Evolutionary conservation across 2,797 vertebrate genomes (phyloP), one percentile per base, ranked within the genome.

Genomic region (Pantherophis vulpinus): DNA sequence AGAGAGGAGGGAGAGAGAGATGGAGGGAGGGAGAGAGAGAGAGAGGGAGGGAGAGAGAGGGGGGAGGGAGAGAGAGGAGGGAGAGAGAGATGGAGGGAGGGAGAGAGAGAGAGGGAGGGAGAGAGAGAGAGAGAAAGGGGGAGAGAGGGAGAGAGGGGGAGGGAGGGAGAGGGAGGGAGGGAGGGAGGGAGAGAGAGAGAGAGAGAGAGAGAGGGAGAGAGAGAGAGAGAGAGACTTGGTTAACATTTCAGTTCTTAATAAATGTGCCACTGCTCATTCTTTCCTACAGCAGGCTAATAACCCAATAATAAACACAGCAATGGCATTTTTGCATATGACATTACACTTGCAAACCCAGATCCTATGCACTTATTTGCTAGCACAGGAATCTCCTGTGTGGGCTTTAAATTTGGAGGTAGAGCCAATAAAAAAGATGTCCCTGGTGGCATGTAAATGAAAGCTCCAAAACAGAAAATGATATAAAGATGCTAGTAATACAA

Each of bases 291-390:
- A 79, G n/a, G 60, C 54, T 88, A 93, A 88, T 88, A 87, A 93
- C 10, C 56, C 86, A 88, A 42, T 66, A 74, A 55, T 20, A 90
- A 74, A 63, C 13, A 63, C 13, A 5, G 89, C 92, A 47, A 42
- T 66, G 55, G 87, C n/a, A 37, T 83, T 88, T 93, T 42, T 89
- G 56, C n/a, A 42, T 89, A 59, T 83, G 86, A 89, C 56, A 91
- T 56, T 83, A 25, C n/a, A 56, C 66, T 89, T 90, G 90, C 42
- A 63, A 90, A 88, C 42, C 4, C 63, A 55, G 16, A 83, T 54
- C 42, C 29, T n/a, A 55, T 88, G 23, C n/a, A 29, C 47, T 93
- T 86, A n/a, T 42, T 89, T 91, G 86, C 93, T 93, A 70, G 66
- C 58, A 55, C 86, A 93, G 90, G 88, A 61, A 91, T 83, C 66